Base-by-base conservation (phyloP, 2,113 vertebrate species). In the Sphaerodactylus townsendi region DNA sequence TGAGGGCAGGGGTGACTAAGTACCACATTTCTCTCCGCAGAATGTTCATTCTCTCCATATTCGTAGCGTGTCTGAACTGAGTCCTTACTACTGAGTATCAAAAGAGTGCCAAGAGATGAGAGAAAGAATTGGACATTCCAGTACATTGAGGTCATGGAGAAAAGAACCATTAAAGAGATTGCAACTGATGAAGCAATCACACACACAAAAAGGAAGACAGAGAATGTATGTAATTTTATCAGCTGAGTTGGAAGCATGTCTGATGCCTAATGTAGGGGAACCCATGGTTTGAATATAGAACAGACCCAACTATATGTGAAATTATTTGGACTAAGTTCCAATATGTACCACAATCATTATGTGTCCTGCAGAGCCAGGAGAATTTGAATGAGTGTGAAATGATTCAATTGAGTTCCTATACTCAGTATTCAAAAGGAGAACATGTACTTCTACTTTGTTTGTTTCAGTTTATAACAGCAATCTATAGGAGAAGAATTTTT, bases 151-250 rank as follows among this genome's bases (percentile, higher is more conserved):
- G 68, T 85, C 76, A 79, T 8, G 35, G 44, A 72, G 76, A 72
- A 64, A 79, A 85, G 65, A 79, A 59, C 66, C 76, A 79, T 85
- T 79, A 72, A 79, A 72, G 39, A 85, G 53, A 79, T 79, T 72
- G 76, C n/a, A 72, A 72, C 68, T 72, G 76, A 79, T 72, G 76
- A 85, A 46, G 59, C 70, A 74, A 80, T 85, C 59, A 74, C 50
- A 77, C 65, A 53, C 14, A 53, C 13, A 53, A 71, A 70, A 77
- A 86, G 39, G 70, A 77, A 77, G 70, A 53, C 41, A 37, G 25
- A 64, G 48, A 77, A 35, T 10, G 33, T 33, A 64, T 71, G 66
- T 13, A 66, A 64, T 86, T 82, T 86, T 82, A 62, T 81, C 59
- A 37, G 46, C 64, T 28, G 48, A 77, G 30, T 33, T 86, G 33